These are phyloP conservation scores for Scaptomyza cyrtandrae DNA, from an alignment of 2,888 invertebrate genomes.

Conservation along the genomic window DNA sequence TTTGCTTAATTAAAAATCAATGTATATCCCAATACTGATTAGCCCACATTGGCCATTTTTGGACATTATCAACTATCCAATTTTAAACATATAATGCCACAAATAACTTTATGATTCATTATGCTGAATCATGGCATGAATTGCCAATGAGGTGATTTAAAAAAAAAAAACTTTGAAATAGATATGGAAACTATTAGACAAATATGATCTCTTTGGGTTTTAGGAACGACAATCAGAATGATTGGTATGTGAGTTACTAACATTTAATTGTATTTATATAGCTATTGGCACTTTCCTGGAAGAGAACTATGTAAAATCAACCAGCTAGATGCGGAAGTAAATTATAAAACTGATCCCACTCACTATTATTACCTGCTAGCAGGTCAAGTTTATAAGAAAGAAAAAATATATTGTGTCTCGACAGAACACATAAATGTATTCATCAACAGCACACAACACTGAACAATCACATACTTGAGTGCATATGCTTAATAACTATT, in stretches of 20 bases:
- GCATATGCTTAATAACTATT: constrained; percentile 11
- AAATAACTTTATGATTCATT: constrained; percentile 47
- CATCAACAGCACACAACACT: constrained; percentile 11
- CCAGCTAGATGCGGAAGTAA: constrained; percentile 20
- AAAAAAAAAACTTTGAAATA: not conserved
- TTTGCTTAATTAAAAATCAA: constrained; percentile 62
- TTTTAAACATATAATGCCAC: constrained; percentile 40
- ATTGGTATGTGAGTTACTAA: not conserved
- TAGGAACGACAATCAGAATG: not conserved
- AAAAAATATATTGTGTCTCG: constrained; percentile 5
- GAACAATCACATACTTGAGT: constrained; percentile 6
- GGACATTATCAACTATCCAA: constrained; percentile 32
- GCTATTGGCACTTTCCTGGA: not conserved
- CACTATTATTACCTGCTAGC: not conserved
- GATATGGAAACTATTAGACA: not conserved
- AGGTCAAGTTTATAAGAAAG: constrained; percentile 20
- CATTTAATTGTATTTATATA: not conserved
- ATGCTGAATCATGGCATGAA: constrained; percentile 19
- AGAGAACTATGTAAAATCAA: not conserved
- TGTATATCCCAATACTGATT: constrained; percentile 37
- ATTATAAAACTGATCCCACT: constrained; percentile 1
- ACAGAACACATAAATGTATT: not conserved
- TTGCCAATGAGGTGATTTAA: not conserved
- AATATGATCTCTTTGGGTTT: not conserved
- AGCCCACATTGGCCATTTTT: constrained; percentile 24